A percentile compares a stretch with the other conserved stretches of the same genome.
These are phyloP conservation scores for Eupithecia centaureata DNA, from an alignment of 2,888 invertebrate species.

Conservation along the genomic window DNA sequence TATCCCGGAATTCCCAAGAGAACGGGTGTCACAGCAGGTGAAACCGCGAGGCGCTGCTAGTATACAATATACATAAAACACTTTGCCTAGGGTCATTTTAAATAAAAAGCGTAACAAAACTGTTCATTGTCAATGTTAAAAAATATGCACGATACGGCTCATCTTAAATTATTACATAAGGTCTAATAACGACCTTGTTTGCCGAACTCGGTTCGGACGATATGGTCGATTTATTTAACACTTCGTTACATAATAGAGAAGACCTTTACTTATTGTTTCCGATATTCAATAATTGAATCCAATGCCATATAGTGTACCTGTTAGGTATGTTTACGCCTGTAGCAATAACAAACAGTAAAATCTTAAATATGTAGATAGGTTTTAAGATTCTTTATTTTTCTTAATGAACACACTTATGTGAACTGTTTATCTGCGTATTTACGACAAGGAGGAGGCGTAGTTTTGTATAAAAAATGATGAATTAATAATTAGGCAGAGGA, in stretches of 20 bases:
- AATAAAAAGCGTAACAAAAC: not conserved
- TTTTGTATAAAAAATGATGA: too few relatives aligned
- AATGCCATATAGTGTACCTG: not conserved
- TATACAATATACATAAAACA: not conserved
- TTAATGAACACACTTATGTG: too few relatives aligned
- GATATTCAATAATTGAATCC: slow-evolving; percentile 39
- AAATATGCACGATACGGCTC: slow-evolving; percentile 41
- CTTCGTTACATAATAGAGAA: slow-evolving; percentile 41
- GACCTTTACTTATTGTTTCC: slow-evolving; percentile 46
- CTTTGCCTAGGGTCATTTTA: not conserved
- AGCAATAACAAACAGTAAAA: not conserved
- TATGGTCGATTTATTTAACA: slow-evolving; percentile 54
- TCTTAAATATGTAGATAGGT: too few relatives aligned
- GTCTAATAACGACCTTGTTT: slow-evolving; percentile 54
- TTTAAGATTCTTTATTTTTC: too few relatives aligned
- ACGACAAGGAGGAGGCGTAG: too few relatives aligned
- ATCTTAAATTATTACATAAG: slow-evolving; percentile 64
- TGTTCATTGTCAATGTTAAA: slow-evolving; percentile 29
- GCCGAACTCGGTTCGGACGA: slow-evolving; percentile 41
- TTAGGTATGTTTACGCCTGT: not conserved
- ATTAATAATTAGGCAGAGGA: too few relatives aligned
- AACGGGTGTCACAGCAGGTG: too few relatives aligned
- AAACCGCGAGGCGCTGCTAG: too few relatives aligned
- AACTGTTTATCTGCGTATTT: too few relatives aligned
- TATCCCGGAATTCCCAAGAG: too few relatives aligned